Evolutionary conservation across 2,113 vertebrate genomes (phyloP).

Genomic region (Hippocampus guttulatus): DNA sequence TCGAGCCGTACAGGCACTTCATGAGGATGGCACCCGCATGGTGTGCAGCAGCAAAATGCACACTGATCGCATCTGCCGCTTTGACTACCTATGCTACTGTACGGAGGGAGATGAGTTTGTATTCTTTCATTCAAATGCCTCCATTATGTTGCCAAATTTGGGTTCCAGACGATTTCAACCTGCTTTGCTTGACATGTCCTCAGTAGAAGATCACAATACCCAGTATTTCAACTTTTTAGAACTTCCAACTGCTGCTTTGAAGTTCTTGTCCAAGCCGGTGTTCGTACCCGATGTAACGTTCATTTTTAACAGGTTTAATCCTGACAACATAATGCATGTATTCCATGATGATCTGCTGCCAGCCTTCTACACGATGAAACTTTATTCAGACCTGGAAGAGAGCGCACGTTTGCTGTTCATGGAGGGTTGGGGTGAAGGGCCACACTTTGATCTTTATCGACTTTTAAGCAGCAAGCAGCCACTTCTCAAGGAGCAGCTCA

Average conservation of each 20-base stretch:
- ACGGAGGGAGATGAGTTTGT: constrained; percentile 91
- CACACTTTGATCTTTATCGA: constrained; percentile 90
- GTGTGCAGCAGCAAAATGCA: constrained; percentile 95
- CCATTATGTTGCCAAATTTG: constrained; percentile 91
- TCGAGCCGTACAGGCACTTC: constrained; percentile 80
- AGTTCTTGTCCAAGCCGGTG: constrained; percentile 91
- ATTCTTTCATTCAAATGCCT: constrained; percentile 92
- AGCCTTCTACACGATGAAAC: constrained; percentile 91
- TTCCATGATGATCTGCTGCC: constrained; percentile 96
- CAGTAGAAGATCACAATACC: constrained; percentile 95
- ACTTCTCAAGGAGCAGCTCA: constrained; percentile 86
- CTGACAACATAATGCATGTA: constrained; percentile 96
- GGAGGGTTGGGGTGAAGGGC: constrained; percentile 93
- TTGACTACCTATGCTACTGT: constrained; percentile 93
- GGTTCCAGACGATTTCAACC: constrained; percentile 94
- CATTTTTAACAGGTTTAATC: constrained; percentile 93
- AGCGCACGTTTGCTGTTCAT: constrained; percentile 91
- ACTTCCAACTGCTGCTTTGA: constrained; percentile 85
- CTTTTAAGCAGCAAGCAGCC: constrained; percentile 92
- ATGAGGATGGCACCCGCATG: constrained; percentile 90
- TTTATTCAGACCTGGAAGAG: constrained; percentile 83
- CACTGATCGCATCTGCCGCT: constrained; percentile 93
- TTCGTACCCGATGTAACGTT: constrained; percentile 92
- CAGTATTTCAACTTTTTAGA: constrained; percentile 99
- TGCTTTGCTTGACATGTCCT: constrained; percentile 89